Conservation (phyloP, 1,140 invertebrate genomes). For the Patella vulgata region DNA sequence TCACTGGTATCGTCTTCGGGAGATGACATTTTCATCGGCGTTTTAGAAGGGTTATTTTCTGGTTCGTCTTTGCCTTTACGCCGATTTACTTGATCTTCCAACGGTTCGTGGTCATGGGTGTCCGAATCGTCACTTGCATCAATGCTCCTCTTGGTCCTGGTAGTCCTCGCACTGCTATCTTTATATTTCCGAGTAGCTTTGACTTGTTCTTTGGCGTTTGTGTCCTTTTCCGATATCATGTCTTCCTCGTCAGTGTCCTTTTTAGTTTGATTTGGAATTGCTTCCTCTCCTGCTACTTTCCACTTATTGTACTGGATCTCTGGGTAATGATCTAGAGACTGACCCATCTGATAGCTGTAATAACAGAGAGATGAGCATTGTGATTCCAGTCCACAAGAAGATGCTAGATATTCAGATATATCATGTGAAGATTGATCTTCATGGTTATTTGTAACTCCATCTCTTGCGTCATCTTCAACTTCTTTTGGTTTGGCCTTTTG, state of each 20-base stretch:
- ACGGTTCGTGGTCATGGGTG: too few relatives aligned
- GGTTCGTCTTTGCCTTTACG: slow-evolving; percentile 2
- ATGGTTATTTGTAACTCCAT: background rate
- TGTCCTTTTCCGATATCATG: too few relatives aligned
- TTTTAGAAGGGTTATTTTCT: slow-evolving; percentile 5
- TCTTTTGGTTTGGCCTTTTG: background rate
- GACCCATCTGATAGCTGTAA: background rate
- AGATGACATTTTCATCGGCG: too few relatives aligned
- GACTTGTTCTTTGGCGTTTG: too few relatives aligned
- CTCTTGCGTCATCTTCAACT: background rate
- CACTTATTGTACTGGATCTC: background rate
- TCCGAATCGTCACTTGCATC: too few relatives aligned
- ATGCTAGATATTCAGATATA: slow-evolving; percentile 1
- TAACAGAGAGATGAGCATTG: background rate
- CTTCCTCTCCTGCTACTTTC: slow-evolving; percentile 1
- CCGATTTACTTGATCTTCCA: slow-evolving; percentile 10
- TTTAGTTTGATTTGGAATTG: too few relatives aligned
- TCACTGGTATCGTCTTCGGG: too few relatives aligned
- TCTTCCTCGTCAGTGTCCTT: too few relatives aligned
- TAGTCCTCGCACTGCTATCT: too few relatives aligned
- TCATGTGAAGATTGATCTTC: background rate
- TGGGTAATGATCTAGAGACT: background rate
- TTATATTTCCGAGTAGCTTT: too few relatives aligned
- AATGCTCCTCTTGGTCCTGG: too few relatives aligned
- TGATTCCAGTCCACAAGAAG: background rate